A percentile compares a stretch with the other conserved stretches of the same genome.
Conservation (phyloP, 2,888 invertebrate species). For the Cheilosia vulpina region DNA sequence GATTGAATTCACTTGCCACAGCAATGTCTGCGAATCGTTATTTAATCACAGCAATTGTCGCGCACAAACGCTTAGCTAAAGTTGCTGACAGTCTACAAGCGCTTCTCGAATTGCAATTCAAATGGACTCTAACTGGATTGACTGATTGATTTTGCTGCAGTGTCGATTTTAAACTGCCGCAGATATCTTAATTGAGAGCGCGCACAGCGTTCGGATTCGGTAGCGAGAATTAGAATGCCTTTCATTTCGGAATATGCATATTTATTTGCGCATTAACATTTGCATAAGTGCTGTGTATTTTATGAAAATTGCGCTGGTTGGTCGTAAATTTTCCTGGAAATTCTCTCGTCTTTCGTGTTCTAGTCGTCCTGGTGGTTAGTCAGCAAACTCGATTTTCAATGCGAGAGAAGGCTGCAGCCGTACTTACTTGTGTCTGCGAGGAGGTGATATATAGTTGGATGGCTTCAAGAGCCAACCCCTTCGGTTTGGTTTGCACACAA, state of each 20-base stretch:
- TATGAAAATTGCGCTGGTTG: slow-evolving; percentile 54
- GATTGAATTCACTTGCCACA: slow-evolving; percentile 58
- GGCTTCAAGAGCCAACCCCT: slow-evolving; percentile 47
- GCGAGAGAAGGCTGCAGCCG: neutral
- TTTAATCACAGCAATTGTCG: slow-evolving; percentile 38
- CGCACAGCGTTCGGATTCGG: slow-evolving; percentile 36
- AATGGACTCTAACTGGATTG: slow-evolving; percentile 57
- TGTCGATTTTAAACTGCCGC: slow-evolving; percentile 26
- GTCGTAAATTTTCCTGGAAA: slow-evolving; percentile 65
- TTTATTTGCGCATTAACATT: slow-evolving; percentile 67
- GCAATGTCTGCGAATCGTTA: slow-evolving; percentile 23
- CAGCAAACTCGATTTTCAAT: slow-evolving; percentile 48
- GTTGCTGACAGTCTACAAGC: slow-evolving; percentile 28
- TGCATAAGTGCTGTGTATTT: slow-evolving; percentile 71
- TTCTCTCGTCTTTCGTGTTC: slow-evolving; percentile 39
- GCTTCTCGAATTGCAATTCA: slow-evolving; percentile 38
- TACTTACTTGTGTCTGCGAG: neutral
- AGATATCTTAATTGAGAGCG: slow-evolving; percentile 58
- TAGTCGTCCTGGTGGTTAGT: slow-evolving; percentile 40
- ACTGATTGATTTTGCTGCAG: slow-evolving; percentile 56
- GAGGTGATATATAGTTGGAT: slow-evolving; percentile 12
- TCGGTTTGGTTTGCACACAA: slow-evolving; percentile 4
- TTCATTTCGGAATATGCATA: slow-evolving; percentile 43
- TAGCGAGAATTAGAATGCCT: slow-evolving; percentile 60
- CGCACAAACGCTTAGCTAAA: slow-evolving; percentile 9